Evolutionary conservation across 2,113 vertebrate genomes (phyloP).

Genomic region (Archocentrus centrarchus): DNA sequence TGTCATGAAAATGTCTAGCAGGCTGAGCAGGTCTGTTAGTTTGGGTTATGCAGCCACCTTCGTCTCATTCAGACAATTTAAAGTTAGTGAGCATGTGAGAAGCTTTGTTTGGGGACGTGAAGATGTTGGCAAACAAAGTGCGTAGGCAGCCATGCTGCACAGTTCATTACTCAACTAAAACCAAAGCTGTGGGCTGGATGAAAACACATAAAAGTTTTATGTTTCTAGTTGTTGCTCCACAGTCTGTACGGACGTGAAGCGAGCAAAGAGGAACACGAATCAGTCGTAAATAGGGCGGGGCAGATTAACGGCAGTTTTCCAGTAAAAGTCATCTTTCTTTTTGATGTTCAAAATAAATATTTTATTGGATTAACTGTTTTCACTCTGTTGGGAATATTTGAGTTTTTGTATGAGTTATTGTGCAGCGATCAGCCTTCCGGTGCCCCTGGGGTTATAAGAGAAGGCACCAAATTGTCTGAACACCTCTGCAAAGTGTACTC

Average conservation of each 20-base stretch:
- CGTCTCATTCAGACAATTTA: too few relatives aligned
- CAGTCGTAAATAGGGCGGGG: neutral
- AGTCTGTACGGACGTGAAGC: neutral
- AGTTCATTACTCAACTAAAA: neutral
- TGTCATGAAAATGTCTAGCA: neutral
- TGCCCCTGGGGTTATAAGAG: neutral
- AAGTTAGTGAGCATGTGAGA: too few relatives aligned
- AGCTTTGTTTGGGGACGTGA: neutral
- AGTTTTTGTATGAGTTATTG: neutral
- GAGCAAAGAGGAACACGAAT: neutral
- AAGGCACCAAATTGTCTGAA: neutral
- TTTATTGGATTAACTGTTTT: neutral
- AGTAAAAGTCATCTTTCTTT: neutral
- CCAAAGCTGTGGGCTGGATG: neutral
- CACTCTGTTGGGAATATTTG: neutral
- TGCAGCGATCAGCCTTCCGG: neutral
- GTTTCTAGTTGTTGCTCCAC: neutral
- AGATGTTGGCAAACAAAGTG: neutral
- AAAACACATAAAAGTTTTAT: neutral
- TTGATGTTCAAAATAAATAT: accelerated
- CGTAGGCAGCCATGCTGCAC: accelerated
- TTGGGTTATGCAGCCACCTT: too few relatives aligned
- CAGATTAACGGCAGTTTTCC: too few relatives aligned
- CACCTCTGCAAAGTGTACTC: neutral
- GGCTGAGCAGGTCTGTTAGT: neutral